Evolutionary conservation across 2,888 invertebrate species (phyloP).

Genomic region (Mesorhabditis sp.): DNA sequence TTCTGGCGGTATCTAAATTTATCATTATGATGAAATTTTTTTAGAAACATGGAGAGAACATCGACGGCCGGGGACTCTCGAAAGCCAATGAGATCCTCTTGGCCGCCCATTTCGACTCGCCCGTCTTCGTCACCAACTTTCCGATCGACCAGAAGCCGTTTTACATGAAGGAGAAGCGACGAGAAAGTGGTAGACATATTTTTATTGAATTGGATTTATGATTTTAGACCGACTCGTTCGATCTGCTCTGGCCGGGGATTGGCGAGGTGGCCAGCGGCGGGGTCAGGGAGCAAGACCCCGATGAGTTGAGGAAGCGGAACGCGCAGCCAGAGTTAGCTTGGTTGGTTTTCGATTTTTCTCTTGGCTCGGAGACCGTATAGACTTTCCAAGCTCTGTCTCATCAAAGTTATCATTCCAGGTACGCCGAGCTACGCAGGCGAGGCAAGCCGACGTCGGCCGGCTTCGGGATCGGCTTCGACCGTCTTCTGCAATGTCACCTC

Average conservation of each 20-base stretch:
- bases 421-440: slow-evolving; percentile 67
- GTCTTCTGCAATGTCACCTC: slow-evolving; percentile 72
- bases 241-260: slow-evolving; percentile 79
- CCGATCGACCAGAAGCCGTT: slow-evolving; percentile 86
- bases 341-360: not conserved
- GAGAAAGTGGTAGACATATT: slow-evolving; percentile 16
- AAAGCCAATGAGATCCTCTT: not conserved
- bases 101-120: slow-evolving; percentile 62
- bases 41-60: slow-evolving; percentile 22
- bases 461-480: slow-evolving; percentile 91
- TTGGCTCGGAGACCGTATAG: not conserved
- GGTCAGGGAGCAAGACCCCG: slow-evolving; percentile 77
- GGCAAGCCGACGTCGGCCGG: slow-evolving; percentile 88
- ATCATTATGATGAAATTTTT: slow-evolving; percentile 40
- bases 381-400: not conserved
- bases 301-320: slow-evolving; percentile 62
- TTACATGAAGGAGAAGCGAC: slow-evolving; percentile 70
- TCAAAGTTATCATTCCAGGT: slow-evolving; percentile 34
- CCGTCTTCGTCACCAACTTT: slow-evolving; percentile 85
- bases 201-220: not conserved
- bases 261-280: slow-evolving; percentile 95
- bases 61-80: not conserved
- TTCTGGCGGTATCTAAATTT: slow-evolving; percentile 18
- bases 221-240: slow-evolving; percentile 66
- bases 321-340: not conserved